A percentile compares a stretch with the other conserved stretches of the same genome.
phyloP scores from a whole-genome alignment of 2,113 vertebrate species.

The Clarias batrachus region DNA sequence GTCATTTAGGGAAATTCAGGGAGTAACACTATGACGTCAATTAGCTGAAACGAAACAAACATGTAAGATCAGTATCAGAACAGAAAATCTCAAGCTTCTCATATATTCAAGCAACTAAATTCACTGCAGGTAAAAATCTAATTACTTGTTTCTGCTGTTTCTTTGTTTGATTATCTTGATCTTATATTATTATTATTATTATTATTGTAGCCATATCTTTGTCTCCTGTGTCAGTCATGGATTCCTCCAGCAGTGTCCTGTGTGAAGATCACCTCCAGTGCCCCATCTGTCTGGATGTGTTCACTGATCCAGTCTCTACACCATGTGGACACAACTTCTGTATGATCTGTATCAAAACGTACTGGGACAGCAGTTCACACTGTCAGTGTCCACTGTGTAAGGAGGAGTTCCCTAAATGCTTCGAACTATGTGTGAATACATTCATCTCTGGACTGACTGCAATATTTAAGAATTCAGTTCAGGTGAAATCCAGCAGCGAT shows the following conservation, averaged over 20 bases:
- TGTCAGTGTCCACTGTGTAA: slow-evolving; percentile 17
- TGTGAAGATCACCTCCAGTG: slow-evolving; percentile 18
- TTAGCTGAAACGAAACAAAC: not conserved
- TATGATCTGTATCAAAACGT: slow-evolving; percentile 16
- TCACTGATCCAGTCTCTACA: no score
- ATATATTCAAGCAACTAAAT: not conserved
- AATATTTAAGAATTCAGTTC: slow-evolving; percentile 13
- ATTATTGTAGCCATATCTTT: not conserved
- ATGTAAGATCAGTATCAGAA: not conserved
- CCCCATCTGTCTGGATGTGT: no score
- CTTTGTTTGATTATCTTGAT: no score
- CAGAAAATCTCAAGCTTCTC: not conserved
- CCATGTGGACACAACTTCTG: slow-evolving; percentile 36
- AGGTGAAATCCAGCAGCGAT: not conserved
- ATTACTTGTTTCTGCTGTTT: not conserved
- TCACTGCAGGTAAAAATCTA: not conserved
- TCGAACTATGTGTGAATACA: not conserved
- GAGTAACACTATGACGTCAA: not conserved
- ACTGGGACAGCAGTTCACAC: slow-evolving; percentile 21
- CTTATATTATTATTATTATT: no score
- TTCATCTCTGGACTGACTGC: slow-evolving; percentile 32
- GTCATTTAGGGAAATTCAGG: not conserved
- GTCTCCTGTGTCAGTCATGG: slow-evolving; percentile 12
- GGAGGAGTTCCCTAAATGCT: not conserved
- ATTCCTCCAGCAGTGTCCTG: slow-evolving; percentile 1